A percentile compares a stretch with the other conserved stretches of the same genome.
These are phyloP conservation scores for Melanaphis sacchari DNA, from an alignment of 1,140 invertebrate species.

Conservation along the genomic window DNA sequence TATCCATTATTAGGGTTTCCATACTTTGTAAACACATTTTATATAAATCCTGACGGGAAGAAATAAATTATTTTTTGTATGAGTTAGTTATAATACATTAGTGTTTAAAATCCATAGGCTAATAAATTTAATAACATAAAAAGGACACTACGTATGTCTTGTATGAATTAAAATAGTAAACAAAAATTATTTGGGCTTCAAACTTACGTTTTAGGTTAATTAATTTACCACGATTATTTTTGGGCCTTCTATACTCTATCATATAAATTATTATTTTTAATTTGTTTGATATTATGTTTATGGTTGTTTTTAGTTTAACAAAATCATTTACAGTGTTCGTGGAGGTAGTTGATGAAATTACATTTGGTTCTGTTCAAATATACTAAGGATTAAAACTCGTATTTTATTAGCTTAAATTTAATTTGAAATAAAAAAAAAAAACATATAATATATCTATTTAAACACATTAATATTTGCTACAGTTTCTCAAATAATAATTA, in stretches of 20 bases:
- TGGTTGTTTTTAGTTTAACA: not conserved
- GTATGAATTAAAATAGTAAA: not conserved
- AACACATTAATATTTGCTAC: not conserved
- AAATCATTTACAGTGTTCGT: not conserved
- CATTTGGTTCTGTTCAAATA: not conserved
- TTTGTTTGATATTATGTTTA: not conserved
- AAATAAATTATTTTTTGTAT: not conserved
- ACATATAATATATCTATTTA: not conserved
- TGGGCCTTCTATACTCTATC: too few species aligned
- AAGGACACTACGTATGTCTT: not conserved
- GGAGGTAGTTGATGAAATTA: not conserved
- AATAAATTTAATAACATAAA: not conserved
- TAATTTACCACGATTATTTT: not conserved
- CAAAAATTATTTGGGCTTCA: not conserved
- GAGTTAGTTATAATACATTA: not conserved
- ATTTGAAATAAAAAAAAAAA: too few species aligned
- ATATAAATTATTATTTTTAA: not conserved
- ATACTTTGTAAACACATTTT: not conserved
- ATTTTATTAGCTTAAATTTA: not conserved
- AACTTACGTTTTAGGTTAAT: not conserved
- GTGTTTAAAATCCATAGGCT: not conserved
- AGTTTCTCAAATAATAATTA: not conserved
- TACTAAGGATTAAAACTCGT: not conserved
- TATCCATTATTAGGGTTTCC: not conserved
- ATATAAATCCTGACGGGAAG: not conserved